Evolutionary conservation across 2,113 vertebrate genomes (phyloP), one percentile per base, ranked within the genome.

Genomic region (Amphilophus citrinellus): DNA sequence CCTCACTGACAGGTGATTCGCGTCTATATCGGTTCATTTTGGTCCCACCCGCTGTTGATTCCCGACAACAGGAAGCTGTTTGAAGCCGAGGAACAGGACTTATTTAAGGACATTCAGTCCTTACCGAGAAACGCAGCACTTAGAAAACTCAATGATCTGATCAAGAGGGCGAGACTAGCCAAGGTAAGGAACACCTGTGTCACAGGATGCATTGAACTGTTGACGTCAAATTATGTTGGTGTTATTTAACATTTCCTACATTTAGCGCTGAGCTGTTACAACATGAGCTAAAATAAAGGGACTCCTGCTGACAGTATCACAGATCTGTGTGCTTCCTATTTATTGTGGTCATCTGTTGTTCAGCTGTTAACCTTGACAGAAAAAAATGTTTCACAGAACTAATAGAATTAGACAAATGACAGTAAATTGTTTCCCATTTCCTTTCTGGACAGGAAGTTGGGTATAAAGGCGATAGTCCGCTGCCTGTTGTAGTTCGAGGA

Each of bases 21-120:
- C 0, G 98, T 99, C 90, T 99, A 99, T 93, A 99, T 99, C 0
- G 98, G 98, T n/a, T 99, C 98, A 8, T 99, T 99, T 93, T 99
- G 98, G 98, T 99, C 98, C 58, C 98, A 99, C 50, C 98, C 98
- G 0, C 94, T 99, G 77, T 94, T 99, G 90, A 99, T 99, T 86
- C 97, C 98, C 0, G 98, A 99, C 94, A 99, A 99, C 92, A 97
- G 98, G 87, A 99, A 99, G 87, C 94, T 99, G 88, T 99, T 99
- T 13, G 98, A 99, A 90, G 98, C 97, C 0, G 98, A 99, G 92
- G 98, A 99, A 80, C 98, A 99, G 92, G 98, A 99, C 82, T 94
- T 99, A 27, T 99, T 99, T 83, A 97, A 97, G 84, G 98, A 99
- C 78, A 99, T 99, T 81, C 98, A 99, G 92, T 98, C 98, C 56